These are phyloP conservation scores for Lordiphosa fenestrarum DNA, from an alignment of 2,888 invertebrate genomes.

Conservation along the genomic window DNA sequence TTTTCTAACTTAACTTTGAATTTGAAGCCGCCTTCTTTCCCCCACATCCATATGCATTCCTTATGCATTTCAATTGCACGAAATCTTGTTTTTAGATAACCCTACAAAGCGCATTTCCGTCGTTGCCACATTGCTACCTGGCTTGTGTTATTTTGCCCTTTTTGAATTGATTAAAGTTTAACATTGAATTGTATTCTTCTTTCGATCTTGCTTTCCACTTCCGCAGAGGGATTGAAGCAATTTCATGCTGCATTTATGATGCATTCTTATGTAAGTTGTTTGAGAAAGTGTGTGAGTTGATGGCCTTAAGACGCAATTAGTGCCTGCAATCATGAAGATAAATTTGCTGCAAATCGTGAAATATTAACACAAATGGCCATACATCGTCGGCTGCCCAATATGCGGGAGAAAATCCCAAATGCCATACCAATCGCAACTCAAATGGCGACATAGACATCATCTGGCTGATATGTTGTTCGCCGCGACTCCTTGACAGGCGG, in stretches of 20 bases:
- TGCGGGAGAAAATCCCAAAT: slow-evolving; percentile 51
- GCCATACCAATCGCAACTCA: slow-evolving; percentile 6
- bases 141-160: slow-evolving; percentile 1
- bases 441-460: slow-evolving; percentile 27
- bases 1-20: neutral
- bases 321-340: slow-evolving; percentile 24
- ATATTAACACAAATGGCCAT: slow-evolving; percentile 29
- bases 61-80: neutral
- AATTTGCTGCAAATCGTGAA: slow-evolving; percentile 17
- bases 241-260: slow-evolving; percentile 54
- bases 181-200: slow-evolving; percentile 29
- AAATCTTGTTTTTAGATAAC: slow-evolving; percentile 20
- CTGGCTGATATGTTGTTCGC: slow-evolving; percentile 34
- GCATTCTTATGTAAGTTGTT: slow-evolving; percentile 11
- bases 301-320: slow-evolving; percentile 18
- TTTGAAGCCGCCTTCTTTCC: neutral
- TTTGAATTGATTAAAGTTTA: slow-evolving; percentile 51
- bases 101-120: slow-evolving; percentile 50
- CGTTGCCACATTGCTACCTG: slow-evolving; percentile 35
- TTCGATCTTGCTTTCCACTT: slow-evolving; percentile 28
- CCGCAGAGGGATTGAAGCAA: slow-evolving; percentile 44
- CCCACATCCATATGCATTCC: neutral
- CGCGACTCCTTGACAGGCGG: slow-evolving; percentile 62
- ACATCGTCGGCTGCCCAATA: slow-evolving; percentile 22
- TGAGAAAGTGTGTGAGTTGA: slow-evolving; percentile 14